phyloP scores from a whole-genome alignment of 2,797 vertebrate genomes.

The Denticeps clupeoides region DNA sequence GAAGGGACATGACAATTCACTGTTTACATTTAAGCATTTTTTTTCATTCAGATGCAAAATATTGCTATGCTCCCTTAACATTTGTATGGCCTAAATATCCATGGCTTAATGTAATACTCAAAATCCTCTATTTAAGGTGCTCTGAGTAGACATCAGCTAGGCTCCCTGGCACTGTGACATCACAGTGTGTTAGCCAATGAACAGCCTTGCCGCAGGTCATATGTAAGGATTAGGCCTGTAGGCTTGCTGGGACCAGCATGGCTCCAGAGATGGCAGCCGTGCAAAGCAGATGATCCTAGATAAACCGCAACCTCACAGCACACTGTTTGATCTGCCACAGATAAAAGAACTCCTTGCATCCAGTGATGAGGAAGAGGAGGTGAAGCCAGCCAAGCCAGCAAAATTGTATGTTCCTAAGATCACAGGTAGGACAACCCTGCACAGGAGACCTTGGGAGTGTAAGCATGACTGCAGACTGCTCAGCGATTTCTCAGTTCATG shows the following conservation, averaged over 20 bases:
- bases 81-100: no score
- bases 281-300: constrained; percentile 60
- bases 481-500: no score
- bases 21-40: no score
- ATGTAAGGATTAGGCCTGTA: constrained; percentile 53
- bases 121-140: no score
- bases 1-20: neutral
- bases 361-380: constrained; percentile 86
- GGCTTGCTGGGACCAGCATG: constrained; percentile 56
- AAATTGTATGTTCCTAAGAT: constrained; percentile 97
- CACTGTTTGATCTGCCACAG: constrained; percentile 58
- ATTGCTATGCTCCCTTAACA: no score
- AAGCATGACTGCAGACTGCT: neutral
- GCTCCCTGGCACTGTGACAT: no score
- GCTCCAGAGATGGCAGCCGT: constrained; percentile 35
- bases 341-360: constrained; percentile 93
- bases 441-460: neutral
- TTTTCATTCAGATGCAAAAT: no score
- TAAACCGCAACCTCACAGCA: constrained; percentile 49
- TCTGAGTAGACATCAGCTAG: no score
- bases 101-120: no score
- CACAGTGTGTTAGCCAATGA: constrained; percentile 46
- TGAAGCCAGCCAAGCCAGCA: constrained; percentile 69
- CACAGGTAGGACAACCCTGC: constrained; percentile 79
- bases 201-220: constrained; percentile 35